These are phyloP conservation scores for Dioctria rufipes DNA, from an alignment of 2,888 invertebrate genomes.

Conservation along the genomic window DNA sequence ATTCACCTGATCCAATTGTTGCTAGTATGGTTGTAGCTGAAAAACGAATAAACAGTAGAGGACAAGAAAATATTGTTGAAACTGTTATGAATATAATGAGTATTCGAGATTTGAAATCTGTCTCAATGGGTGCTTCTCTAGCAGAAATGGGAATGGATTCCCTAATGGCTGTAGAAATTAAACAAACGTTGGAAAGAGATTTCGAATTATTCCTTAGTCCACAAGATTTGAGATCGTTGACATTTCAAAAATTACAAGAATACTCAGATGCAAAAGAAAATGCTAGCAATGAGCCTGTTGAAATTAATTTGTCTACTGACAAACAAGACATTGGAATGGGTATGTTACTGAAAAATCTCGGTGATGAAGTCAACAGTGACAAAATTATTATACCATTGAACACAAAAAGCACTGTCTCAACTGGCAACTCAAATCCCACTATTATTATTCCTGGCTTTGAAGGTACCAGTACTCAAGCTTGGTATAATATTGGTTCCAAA, in stretches of 20 bases:
- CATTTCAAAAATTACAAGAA: constrained; percentile 74
- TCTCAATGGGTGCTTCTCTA: constrained; percentile 80
- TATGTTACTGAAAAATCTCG: constrained; percentile 76
- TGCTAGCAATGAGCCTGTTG: constrained; percentile 64
- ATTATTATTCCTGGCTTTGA: constrained; percentile 79
- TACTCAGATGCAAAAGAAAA: constrained; percentile 64
- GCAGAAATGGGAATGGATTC: constrained; percentile 97
- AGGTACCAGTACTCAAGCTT: constrained; percentile 74
- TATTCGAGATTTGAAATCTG: constrained; percentile 79
- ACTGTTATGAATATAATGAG: constrained; percentile 81
- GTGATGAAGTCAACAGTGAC: constrained; percentile 74
- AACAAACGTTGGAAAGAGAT: constrained; percentile 91
- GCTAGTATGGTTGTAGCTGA: constrained; percentile 91
- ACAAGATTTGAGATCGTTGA: constrained; percentile 87
- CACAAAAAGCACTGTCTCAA: constrained; percentile 70
- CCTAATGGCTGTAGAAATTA: constrained; percentile 97
- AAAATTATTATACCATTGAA: constrained; percentile 74
- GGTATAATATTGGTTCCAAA: constrained; percentile 66
- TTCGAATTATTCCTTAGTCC: constrained; percentile 89
- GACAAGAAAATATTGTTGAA: constrained; percentile 80
- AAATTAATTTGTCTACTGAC: constrained; percentile 67
- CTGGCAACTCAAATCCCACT: constrained; percentile 61
- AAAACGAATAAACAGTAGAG: constrained; percentile 77
- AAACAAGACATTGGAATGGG: constrained; percentile 72
- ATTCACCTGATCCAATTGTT: constrained; percentile 79